Evolutionary conservation across 2,888 invertebrate genomes (phyloP).

Genomic region (Polydrusus tereticollis): DNA sequence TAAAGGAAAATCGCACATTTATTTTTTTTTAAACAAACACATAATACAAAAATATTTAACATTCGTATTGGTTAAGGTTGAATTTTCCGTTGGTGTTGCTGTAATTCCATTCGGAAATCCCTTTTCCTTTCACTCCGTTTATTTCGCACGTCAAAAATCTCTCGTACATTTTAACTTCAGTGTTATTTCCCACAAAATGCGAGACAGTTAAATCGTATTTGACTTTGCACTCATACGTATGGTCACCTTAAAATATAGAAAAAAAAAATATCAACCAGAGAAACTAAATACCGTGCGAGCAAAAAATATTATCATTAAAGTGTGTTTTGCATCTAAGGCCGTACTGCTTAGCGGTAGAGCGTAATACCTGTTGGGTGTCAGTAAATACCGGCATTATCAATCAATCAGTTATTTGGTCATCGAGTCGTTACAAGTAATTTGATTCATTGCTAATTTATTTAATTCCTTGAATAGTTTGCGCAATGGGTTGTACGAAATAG

Average conservation of each 20-base stretch:
- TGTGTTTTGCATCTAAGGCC: no score
- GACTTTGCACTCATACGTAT: conserved; percentile 68
- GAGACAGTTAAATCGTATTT: conserved; percentile 73
- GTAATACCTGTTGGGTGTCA: no score
- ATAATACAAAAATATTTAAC: conserved; percentile 9
- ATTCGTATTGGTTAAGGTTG: conserved; percentile 34
- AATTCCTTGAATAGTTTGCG: no score
- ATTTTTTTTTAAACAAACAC: neutral
- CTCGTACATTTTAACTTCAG: conserved; percentile 78
- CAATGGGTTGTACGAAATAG: no score
- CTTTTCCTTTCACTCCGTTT: conserved; percentile 76
- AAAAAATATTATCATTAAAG: no score
- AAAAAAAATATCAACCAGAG: neutral
- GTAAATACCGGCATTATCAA: no score
- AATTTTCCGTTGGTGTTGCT: conserved; percentile 62
- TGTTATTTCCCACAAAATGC: conserved; percentile 77
- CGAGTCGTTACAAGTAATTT: no score
- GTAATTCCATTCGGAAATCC: conserved; percentile 82
- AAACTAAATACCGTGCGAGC: no score
- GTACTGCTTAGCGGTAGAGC: no score
- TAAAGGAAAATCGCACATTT: neutral
- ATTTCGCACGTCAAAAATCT: conserved; percentile 71
- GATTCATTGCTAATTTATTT: no score
- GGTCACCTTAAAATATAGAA: conserved; percentile 28
- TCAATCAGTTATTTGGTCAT: no score